Base-by-base conservation (phyloP, 2,113 vertebrate genomes). In the Scolopax mira region DNA sequence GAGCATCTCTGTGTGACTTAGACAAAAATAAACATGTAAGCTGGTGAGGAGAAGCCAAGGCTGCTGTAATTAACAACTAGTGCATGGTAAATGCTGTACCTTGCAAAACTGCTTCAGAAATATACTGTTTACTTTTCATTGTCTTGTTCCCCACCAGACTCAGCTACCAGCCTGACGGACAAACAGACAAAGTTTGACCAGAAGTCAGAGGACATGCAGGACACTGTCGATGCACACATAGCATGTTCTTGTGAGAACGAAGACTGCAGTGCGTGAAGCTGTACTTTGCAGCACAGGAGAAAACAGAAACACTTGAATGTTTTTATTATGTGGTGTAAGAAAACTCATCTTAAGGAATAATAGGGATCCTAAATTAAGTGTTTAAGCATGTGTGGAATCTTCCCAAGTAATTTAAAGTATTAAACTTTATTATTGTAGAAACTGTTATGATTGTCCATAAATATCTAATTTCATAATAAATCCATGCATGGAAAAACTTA, bases 391-490 rank as follows among this genome's bases (percentile, higher is more conserved):
- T 80, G n/a, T 48, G 77, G 65, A 90, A 94, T 84, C 75, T 81
- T 93, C 55, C 31, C 22, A n/a, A 82, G 82, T 95, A 93, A 96
- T 95, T 92, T 96, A 97, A 97, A 96, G 69, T 96, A 95, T 96
- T 94, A 77, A 94, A 93, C 52, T 67, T 89, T 79, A 85, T 95
- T 92, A 66, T 79, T 94, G 74, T 90, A 89, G 72, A 91, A 93
- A 94, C 83, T 62, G n/a, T 90, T 83, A 46, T 33, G 66, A 96
- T 80, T 94, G 35, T 62, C 37, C 60, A 57, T 82, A 80, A 94
- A 41, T 82, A 81, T 12, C 46, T 91, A 75, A 96, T 94, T 97
- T 96, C 64, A 0, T 94, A 97, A 97, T 97, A 97, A 97, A 97
- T 79, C 78, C 78, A 79, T 12, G 97, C 97, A 97, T 92, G 88